Evolutionary conservation across 2,797 vertebrate genomes (phyloP), one percentile per base, ranked within the genome.

Genomic region (Emydoidea blandingii): DNA sequence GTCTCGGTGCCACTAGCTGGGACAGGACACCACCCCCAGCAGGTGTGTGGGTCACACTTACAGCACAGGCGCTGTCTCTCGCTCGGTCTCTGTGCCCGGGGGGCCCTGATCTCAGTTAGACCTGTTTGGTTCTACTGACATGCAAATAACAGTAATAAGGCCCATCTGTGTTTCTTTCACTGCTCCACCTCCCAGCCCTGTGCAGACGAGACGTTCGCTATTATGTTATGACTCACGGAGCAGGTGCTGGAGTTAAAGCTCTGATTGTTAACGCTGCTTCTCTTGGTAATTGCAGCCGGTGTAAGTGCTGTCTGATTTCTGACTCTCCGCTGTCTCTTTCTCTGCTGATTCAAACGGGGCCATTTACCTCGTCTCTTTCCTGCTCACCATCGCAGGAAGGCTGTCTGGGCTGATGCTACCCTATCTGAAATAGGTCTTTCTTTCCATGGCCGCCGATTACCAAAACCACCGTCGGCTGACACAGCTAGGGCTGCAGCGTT

Each of bases 51-150:
- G 21, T 34, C 79, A 25, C 37, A 3, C 47, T 79, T 53, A 37
- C 49, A 19, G 57, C 87, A 52, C 37, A 54, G 31, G 57, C 27
- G 2, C 14, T 7, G 0, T 3, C 53, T 49, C 29, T 0, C 0
- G 8, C 37, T 59, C 15, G 0, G 0, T 12, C 12, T 59, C 15
- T 7, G 41, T 41, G 15, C 34, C 79, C 72, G n/a, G 44, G 23
- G 11, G 41, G 72, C 12, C n/a, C 72, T 76, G 72, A 23, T 6
- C 41, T 41, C 29, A 6, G 3, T 14, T 31, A 62, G 59, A 62
- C 31, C 29, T 4, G 59, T 54, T 7, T 34, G 14, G 59, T 62
- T 31, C 72, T 14, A 14, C 41, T 27, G 72, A 12, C 7, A 14
- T 44, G 12, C 72, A 76, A 41, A 76, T 12, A 14, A 27, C 7